Percentiles rank a stretch among this genome's conserved stretches.
phyloP scores from a whole-genome alignment of 1,140 invertebrate species.

The Pseudomyrmex flavicornis region DNA sequence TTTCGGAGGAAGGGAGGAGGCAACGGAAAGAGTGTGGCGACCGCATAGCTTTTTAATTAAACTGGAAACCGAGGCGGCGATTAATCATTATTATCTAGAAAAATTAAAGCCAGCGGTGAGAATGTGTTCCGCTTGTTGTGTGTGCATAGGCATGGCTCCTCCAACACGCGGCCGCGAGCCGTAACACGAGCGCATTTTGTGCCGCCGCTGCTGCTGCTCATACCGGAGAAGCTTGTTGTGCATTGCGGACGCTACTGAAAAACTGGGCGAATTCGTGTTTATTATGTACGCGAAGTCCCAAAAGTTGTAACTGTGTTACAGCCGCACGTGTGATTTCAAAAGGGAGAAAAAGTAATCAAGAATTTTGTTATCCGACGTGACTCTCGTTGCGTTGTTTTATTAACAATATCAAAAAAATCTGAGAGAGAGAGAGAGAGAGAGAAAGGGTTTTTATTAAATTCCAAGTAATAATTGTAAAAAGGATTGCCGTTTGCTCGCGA shows the following conservation, averaged over 20 bases:
- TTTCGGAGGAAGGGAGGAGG: neutral
- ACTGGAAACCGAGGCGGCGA: constrained; percentile 63
- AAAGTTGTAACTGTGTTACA: constrained; percentile 6
- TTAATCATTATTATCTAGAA: constrained; percentile 74
- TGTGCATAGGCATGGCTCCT: neutral
- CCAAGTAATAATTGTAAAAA: too few species aligned
- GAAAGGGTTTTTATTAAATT: neutral
- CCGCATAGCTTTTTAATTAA: constrained; percentile 74
- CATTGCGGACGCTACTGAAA: neutral
- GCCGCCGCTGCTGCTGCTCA: neutral
- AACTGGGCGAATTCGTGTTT: constrained; percentile 7
- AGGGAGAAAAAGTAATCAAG: neutral
- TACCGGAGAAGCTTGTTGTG: neutral
- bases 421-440: constrained; percentile 47
- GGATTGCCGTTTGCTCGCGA: neutral
- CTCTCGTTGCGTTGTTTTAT: neutral
- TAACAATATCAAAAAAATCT: neutral
- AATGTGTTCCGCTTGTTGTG: constrained; percentile 13
- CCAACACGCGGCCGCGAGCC: neutral
- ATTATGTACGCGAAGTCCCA: constrained; percentile 13
- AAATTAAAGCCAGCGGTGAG: constrained; percentile 62
- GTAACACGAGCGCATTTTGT: constrained; percentile 11
- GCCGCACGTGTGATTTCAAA: neutral
- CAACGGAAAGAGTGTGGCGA: constrained; percentile 62
- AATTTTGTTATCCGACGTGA: neutral